Evolutionary conservation across 2,113 vertebrate genomes (phyloP), one percentile per base, ranked within the genome.

Genomic region (Anser brachyrhynchus): DNA sequence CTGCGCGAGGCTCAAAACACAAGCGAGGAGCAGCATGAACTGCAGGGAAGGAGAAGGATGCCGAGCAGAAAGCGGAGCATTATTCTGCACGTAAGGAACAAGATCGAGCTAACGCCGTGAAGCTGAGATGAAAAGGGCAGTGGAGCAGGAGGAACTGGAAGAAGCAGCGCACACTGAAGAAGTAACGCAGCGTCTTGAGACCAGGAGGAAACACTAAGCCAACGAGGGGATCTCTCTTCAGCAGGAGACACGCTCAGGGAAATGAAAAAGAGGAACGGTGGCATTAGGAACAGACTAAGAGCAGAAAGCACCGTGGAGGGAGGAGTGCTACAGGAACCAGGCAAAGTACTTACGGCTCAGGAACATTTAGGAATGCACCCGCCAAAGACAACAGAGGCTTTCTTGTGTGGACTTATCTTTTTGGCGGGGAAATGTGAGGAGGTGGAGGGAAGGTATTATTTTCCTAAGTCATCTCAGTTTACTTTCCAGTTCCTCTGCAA

Each of bases 261-360:
- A 70, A 74, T 2, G 10, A 46, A 43, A 66, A 66, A 59, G 62
- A 71, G 84, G 59, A 76, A 81, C 29, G 33, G 12, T 11, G 5
- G 51, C 10, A 9, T 43, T 33, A 46, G 35, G 26, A 46, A 39
- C 0, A 41, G 51, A 58, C 25, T 85, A 10, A 13, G 80, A 73
- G 74, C 10, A 71, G 69, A 83, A 79, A 85, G 44, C 46, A 39
- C 17, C 16, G 35, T 9, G 15, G 78, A 90, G 26, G 72, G 18
- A 54, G 11, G 15, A 64, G 17, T 0, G 1, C 21, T 33, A 29
- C 10, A 71, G 31, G 25, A 78, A 71, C 26, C 0, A 0, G 16
- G 23, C 10, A 28, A 55, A 73, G 20, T 13, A 25, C 14, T 65
- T n/a, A 7, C 8, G 31, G 46, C 26, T 84, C 39, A 70, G 37